Evolutionary conservation across 2,113 vertebrate genomes (phyloP).

Genomic region (Lasiurus borealis): DNA sequence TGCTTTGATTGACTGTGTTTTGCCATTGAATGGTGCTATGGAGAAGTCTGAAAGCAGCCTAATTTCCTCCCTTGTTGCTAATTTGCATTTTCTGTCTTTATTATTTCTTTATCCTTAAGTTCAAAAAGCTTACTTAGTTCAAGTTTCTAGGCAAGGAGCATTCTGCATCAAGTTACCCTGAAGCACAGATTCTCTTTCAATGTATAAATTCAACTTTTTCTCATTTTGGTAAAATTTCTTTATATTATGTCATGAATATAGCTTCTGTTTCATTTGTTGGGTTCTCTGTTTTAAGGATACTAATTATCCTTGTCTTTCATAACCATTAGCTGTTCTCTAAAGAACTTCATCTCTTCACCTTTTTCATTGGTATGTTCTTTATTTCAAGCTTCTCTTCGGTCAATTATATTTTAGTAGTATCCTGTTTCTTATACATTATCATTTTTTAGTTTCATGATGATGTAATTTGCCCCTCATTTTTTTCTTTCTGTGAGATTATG

Average conservation of each 20-base stretch:
- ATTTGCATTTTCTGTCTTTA: slow-evolving; percentile 30
- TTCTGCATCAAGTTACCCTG: neutral
- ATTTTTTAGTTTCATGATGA: neutral
- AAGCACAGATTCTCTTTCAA: neutral
- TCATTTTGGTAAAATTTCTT: neutral
- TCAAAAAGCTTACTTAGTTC: neutral
- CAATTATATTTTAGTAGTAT: neutral
- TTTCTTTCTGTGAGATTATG: neutral
- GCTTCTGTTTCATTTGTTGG: neutral
- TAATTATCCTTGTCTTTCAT: neutral
- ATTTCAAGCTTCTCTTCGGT: neutral
- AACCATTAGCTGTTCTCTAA: slow-evolving; percentile 9
- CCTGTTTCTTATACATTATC: neutral
- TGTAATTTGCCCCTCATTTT: neutral
- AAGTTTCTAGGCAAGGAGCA: neutral
- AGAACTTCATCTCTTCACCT: neutral
- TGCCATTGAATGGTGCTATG: neutral
- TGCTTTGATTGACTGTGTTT: neutral
- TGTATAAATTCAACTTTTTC: neutral
- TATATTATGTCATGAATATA: neutral
- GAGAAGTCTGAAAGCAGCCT: neutral
- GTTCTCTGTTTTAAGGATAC: neutral
- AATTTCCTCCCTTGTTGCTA: neutral
- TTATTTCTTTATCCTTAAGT: neutral
- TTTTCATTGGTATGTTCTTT: neutral